Conservation (phyloP, 2,888 invertebrate species). For the Ectobius pallidus region DNA sequence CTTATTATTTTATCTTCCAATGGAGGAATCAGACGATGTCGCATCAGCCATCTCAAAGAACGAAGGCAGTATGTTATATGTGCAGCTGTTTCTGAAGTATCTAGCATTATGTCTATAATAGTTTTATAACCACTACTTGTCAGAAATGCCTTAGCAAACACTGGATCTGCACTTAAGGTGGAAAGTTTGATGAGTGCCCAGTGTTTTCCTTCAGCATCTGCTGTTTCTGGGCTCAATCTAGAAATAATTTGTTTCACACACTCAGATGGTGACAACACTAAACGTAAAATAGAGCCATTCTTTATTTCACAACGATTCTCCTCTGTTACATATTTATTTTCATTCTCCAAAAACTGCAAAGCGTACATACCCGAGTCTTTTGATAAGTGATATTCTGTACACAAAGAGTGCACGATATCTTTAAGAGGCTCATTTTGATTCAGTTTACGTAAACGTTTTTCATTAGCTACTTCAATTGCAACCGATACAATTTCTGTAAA, state of each 20-base stretch:
- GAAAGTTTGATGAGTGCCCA: slow-evolving; percentile 35
- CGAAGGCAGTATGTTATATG: slow-evolving; percentile 25
- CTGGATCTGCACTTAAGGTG: slow-evolving; percentile 27
- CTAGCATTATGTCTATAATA: slow-evolving; percentile 14
- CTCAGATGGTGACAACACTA: slow-evolving; percentile 37
- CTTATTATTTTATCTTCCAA: slow-evolving; percentile 5
- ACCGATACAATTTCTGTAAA: slow-evolving; percentile 35
- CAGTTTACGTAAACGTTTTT: slow-evolving; percentile 34
- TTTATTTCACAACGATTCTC: slow-evolving; percentile 32
- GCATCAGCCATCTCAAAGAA: slow-evolving; percentile 25
- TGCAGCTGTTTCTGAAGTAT: background rate
- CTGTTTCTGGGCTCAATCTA: background rate
- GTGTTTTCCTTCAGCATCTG: slow-evolving; percentile 9
- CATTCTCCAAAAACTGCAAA: slow-evolving; percentile 30
- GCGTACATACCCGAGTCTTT: slow-evolving; percentile 34
- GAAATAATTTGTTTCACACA: slow-evolving; percentile 16
- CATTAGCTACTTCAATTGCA: slow-evolving; percentile 36
- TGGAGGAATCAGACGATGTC: slow-evolving; percentile 1
- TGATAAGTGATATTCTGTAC: slow-evolving; percentile 31
- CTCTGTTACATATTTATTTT: slow-evolving; percentile 36
- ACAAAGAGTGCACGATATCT: slow-evolving; percentile 31
- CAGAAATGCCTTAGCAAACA: slow-evolving; percentile 34
- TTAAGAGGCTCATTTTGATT: slow-evolving; percentile 30
- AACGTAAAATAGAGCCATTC: slow-evolving; percentile 35
- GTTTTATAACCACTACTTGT: slow-evolving; percentile 8